Conservation (phyloP, 2,888 invertebrate genomes). For the Lithodes maja region DNA sequence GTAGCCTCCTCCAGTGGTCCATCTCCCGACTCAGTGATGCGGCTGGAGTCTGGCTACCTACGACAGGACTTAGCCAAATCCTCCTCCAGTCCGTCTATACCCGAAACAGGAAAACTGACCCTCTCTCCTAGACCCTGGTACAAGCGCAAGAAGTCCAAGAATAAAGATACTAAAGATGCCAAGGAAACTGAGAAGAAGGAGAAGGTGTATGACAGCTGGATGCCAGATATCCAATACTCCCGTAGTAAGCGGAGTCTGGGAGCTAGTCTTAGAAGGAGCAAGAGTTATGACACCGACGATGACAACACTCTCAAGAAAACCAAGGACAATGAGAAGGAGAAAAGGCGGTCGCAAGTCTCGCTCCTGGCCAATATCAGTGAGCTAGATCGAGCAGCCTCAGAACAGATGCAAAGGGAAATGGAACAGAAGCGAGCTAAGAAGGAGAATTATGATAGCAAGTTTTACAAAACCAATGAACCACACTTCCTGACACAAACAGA, state of each 20-base stretch:
- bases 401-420: constrained; percentile 60
- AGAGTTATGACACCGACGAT: constrained; percentile 15
- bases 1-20: constrained; percentile 42
- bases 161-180: constrained; percentile 45
- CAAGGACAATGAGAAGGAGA: constrained; percentile 60
- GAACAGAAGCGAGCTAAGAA: constrained; percentile 46
- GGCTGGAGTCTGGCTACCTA: constrained; percentile 56
- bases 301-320: constrained; percentile 38
- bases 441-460: constrained; percentile 47
- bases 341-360: constrained; percentile 65
- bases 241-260: constrained; percentile 48
- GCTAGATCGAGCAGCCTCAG: constrained; percentile 61
- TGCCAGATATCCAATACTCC: constrained; percentile 67
- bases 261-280: constrained; percentile 37
- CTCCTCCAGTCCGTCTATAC: constrained; percentile 46
- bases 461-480: constrained; percentile 50
- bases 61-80: constrained; percentile 44
- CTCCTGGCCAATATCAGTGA: constrained; percentile 66
- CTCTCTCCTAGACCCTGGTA: constrained; percentile 68
- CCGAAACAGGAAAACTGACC: constrained; percentile 48
- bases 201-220: constrained; percentile 64
- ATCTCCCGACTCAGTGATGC: constrained; percentile 39
- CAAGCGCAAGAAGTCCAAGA: constrained; percentile 62
- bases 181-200: constrained; percentile 43
- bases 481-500: constrained; percentile 64